These are phyloP conservation scores for Eleutherodactylus coqui DNA, from an alignment of 2,797 vertebrate genomes.

Conservation along the genomic window DNA sequence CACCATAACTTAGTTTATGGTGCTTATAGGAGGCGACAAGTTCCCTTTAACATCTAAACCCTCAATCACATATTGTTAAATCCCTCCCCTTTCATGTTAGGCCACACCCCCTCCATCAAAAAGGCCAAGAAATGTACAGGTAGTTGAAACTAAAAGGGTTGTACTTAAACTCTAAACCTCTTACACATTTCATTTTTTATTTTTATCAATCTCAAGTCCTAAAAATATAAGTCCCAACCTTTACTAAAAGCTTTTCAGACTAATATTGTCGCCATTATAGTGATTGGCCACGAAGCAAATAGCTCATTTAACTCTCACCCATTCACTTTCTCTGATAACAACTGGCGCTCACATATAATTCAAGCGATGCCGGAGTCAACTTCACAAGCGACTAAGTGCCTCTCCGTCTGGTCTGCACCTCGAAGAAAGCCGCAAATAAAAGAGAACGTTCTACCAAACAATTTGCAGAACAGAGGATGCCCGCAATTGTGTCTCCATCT, in stretches of 20 bases:
- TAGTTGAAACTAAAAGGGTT: too few relatives aligned
- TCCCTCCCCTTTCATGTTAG: too few relatives aligned
- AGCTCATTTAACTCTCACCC: not conserved
- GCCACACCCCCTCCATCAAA: too few relatives aligned
- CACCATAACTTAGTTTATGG: too few relatives aligned
- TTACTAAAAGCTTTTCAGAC: constrained; percentile 30
- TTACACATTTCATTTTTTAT: not conserved
- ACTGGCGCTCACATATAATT: constrained; percentile 29
- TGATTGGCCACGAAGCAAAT: constrained; percentile 15
- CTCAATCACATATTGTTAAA: too few relatives aligned
- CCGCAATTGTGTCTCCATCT: not conserved
- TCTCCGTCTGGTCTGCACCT: not conserved
- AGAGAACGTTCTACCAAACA: not conserved
- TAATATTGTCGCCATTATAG: not conserved
- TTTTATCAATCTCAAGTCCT: not conserved
- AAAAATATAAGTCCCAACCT: constrained; percentile 3
- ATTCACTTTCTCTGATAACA: constrained; percentile 2
- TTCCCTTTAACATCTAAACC: too few relatives aligned
- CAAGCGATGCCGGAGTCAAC: constrained; percentile 19
- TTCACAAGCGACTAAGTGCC: constrained; percentile 21
- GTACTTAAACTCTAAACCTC: not conserved
- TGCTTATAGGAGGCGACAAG: too few relatives aligned
- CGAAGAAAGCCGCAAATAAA: constrained; percentile 15
- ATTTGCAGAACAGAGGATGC: constrained; percentile 22
- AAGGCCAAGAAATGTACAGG: too few relatives aligned